Conservation (phyloP, 2,797 vertebrate genomes). For the Scarus forsteni region DNA sequence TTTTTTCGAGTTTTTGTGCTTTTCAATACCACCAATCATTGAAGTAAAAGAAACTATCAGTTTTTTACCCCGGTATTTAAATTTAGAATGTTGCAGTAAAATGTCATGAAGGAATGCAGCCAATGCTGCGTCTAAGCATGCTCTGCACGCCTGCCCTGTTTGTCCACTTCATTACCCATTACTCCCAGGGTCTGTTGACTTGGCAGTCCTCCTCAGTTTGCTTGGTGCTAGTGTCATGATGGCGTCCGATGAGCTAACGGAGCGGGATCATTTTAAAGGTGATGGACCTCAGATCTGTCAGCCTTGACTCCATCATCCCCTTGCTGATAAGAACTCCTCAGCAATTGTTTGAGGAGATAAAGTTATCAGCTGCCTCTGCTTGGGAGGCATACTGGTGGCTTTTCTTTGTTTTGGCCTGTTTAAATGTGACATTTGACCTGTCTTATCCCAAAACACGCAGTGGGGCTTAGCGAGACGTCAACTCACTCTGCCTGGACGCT, state of each 20-base stretch:
- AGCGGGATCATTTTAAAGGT: conserved; percentile 13
- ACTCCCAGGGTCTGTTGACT: conserved; percentile 23
- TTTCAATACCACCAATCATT: no score
- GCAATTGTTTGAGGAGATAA: conserved; percentile 36
- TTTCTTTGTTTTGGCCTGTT: conserved; percentile 47
- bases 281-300: conserved; percentile 33
- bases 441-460: conserved; percentile 27
- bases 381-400: conserved; percentile 29
- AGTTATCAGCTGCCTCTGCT: conserved; percentile 30
- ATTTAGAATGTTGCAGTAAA: no score
- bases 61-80: no score
- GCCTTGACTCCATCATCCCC: conserved; percentile 26
- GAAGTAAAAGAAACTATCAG: no score
- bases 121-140: background rate
- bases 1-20: no score
- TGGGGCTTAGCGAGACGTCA: conserved; percentile 28
- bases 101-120: background rate
- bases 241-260: conserved; percentile 45
- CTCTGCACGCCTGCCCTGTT: conserved; percentile 26
- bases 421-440: conserved; percentile 54
- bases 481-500: background rate
- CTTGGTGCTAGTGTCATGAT: conserved; percentile 11
- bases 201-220: conserved; percentile 29
- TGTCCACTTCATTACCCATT: conserved; percentile 44
- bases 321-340: conserved; percentile 42